Conservation (phyloP, 2,888 invertebrate species). For the Luffia ferchaultella region DNA sequence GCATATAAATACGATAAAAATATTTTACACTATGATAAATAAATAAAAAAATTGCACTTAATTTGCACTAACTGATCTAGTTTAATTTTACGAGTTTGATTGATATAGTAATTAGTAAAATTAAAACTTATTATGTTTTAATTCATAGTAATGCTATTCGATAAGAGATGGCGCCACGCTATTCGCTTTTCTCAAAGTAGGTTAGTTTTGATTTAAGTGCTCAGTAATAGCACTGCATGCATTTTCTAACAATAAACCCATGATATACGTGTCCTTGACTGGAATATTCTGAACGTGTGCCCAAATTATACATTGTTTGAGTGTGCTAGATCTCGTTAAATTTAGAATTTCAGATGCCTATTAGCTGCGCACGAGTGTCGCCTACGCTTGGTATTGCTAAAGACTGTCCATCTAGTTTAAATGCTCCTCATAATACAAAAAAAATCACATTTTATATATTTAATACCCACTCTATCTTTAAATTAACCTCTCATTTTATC, state of each 20-base stretch:
- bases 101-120: too few species aligned
- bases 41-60: too few species aligned
- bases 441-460: too few species aligned
- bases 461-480: too few species aligned
- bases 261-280: not conserved
- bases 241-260: not conserved
- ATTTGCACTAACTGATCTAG: too few species aligned
- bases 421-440: too few species aligned
- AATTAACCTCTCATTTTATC: too few species aligned
- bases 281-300: constrained; percentile 13
- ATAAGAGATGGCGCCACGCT: constrained; percentile 40
- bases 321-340: not conserved
- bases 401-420: not conserved
- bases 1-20: too few species aligned
- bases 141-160: constrained; percentile 30
- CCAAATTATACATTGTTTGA: constrained; percentile 4
- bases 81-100: too few species aligned
- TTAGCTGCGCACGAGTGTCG: not conserved
- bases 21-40: too few species aligned
- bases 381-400: not conserved
- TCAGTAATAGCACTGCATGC: constrained; percentile 17
- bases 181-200: constrained; percentile 7
- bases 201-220: constrained; percentile 10
- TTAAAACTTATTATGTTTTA: not conserved
- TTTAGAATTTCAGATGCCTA: not conserved